Base-by-base conservation (phyloP, 2,888 invertebrate genomes). In the Piscicola geometra region DNA sequence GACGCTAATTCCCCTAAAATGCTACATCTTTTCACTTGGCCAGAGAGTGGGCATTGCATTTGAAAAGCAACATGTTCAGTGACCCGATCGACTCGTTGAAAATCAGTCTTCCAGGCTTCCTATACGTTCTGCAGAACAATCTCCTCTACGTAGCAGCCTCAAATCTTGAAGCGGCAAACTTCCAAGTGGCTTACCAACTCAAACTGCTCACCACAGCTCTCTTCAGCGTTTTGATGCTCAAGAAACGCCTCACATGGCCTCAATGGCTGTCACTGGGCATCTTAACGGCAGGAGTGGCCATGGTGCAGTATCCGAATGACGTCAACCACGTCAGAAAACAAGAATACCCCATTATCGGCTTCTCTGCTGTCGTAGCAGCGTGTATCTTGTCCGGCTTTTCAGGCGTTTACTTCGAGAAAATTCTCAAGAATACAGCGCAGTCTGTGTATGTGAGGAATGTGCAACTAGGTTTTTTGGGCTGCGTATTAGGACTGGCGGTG, bases 111-210 rank as follows among this genome's bases (percentile, higher is more conserved):
- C 98, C 98, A 74, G 95, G 98, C 0, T 88, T 97, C 81, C 90
- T 98, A 0, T 99, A 99, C 84, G 91, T 94, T 71, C 87, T 99
- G 79, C 99, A 99, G 86, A 99, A 99, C 85, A 99, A 99, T 88
- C 88, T 99, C 78, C 89, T 99, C 15, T 99, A 97, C 86, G 90
- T 99, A 35, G 96, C 98, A 0, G 93, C 97, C 33, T 93, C 96
- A 1, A 95, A 99, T 88, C 88, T 99, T 81, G 98, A 99, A 88
- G 98, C 98, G 71, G 98, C 98, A 28, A 99, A 99, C 50, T 94
- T 96, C 88, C 99, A 99, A 90, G 87, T 88, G 21, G 86, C 87
- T 0, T 88, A 87, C 79, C 88, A 88, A 79, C 81, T 88, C 79
- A 88, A 88, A 81, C 86, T 88, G 75, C 82, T 88, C 28, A 87